phyloP scores from a whole-genome alignment of 2,888 invertebrate species.

The Drosophila atroscutellata region DNA sequence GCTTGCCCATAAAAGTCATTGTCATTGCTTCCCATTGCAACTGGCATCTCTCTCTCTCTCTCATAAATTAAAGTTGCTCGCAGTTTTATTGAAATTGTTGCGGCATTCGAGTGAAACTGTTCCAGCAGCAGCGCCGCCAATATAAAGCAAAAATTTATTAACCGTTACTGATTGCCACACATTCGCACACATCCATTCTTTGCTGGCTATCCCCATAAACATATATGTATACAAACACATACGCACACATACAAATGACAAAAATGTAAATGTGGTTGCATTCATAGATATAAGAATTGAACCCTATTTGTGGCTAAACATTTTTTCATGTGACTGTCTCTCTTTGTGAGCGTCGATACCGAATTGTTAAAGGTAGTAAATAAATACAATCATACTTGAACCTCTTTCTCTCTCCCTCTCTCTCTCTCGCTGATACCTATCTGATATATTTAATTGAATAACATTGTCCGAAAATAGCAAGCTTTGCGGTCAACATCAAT shows the following conservation, averaged over 20 bases:
- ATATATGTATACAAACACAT: neutral
- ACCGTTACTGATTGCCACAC: conserved; percentile 13
- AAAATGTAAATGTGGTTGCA: conserved; percentile 20
- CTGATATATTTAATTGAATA: conserved; percentile 12
- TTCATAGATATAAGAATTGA: conserved; percentile 25
- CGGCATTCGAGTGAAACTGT: conserved; percentile 9
- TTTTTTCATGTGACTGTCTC: conserved; percentile 49
- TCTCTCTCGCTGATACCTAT: conserved; percentile 2
- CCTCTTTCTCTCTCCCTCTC: neutral
- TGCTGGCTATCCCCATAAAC: neutral
- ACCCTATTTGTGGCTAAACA: conserved; percentile 36
- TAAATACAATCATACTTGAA: neutral
- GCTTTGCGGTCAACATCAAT: conserved; percentile 51
- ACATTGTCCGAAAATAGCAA: conserved; percentile 29
- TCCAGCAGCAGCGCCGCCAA: conserved; percentile 1
- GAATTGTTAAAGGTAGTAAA: conserved; percentile 27
- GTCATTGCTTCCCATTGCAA: conserved; percentile 5
- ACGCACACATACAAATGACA: neutral
- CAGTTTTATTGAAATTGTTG: conserved; percentile 20
- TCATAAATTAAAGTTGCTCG: conserved; percentile 31
- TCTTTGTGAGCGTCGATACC: conserved; percentile 19
- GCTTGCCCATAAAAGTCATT: neutral
- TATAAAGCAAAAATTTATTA: conserved; percentile 29
- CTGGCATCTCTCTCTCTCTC: neutral
- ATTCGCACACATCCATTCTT: neutral